These are phyloP conservation scores for Sebastes ruberrimus DNA, from an alignment of 2,797 vertebrate genomes.

Conservation along the genomic window DNA sequence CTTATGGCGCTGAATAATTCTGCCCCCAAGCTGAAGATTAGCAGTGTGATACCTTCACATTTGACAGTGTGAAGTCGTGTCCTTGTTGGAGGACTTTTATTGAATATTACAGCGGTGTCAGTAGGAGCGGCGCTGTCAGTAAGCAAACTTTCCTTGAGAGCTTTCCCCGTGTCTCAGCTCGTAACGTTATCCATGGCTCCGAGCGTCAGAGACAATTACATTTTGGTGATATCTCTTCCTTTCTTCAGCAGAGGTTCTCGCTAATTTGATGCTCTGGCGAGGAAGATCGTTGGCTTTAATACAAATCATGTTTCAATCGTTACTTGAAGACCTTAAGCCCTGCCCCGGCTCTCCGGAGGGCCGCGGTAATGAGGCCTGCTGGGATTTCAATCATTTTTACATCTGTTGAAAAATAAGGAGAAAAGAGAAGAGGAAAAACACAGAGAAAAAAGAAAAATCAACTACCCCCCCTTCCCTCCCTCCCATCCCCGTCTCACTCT, in stretches of 20 bases:
- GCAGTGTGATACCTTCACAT: neutral
- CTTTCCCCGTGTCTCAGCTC: slow-evolving; percentile 30
- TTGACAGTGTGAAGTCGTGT: neutral
- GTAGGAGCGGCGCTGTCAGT: neutral
- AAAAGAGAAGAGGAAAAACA: slow-evolving; percentile 65
- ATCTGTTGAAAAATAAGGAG: slow-evolving; percentile 84
- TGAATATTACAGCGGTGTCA: neutral
- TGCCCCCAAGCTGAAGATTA: neutral
- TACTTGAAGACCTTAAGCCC: slow-evolving; percentile 89
- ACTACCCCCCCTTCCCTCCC: neutral
- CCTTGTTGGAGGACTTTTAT: neutral
- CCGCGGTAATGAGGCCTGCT: slow-evolving; percentile 92
- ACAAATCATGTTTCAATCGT: slow-evolving; percentile 95
- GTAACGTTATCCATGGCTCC: slow-evolving; percentile 38
- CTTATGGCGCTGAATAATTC: neutral
- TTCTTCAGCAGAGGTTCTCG: slow-evolving; percentile 69
- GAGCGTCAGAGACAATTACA: slow-evolving; percentile 75
- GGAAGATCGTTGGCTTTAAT: slow-evolving; percentile 89
- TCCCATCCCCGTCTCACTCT: neutral
- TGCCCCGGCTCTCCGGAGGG: slow-evolving; percentile 77
- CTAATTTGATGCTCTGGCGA: slow-evolving; percentile 82
- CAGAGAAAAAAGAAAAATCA: slow-evolving; percentile 75
- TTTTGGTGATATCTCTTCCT: slow-evolving; percentile 68
- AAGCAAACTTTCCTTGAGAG: slow-evolving; percentile 49
- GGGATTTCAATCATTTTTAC: slow-evolving; percentile 92